Evolutionary conservation across 2,888 invertebrate genomes (phyloP).

Genomic region (Rosalia funebris): DNA sequence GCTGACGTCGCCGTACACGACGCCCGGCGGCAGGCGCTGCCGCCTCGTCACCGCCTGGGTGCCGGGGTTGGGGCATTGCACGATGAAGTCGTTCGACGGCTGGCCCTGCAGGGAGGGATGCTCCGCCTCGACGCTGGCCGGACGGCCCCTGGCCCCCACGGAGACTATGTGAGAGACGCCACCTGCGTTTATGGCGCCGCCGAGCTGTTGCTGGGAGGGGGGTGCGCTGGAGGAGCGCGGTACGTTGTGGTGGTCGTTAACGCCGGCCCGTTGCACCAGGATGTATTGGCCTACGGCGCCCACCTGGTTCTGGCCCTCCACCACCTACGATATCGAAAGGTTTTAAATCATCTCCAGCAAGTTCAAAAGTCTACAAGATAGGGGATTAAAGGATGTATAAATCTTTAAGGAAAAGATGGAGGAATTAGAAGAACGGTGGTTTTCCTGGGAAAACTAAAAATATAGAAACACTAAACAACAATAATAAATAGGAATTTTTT

Average conservation of each 20-base stretch:
- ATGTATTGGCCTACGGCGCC: slow-evolving; percentile 82
- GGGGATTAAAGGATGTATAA: no score
- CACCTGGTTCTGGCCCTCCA: slow-evolving; percentile 70
- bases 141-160: slow-evolving; percentile 65
- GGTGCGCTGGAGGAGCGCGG: slow-evolving; percentile 89
- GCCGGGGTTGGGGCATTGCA: slow-evolving; percentile 65
- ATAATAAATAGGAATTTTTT: no score
- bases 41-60: slow-evolving; percentile 66
- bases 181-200: slow-evolving; percentile 54
- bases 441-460: no score
- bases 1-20: slow-evolving; percentile 63
- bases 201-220: slow-evolving; percentile 67
- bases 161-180: slow-evolving; percentile 56
- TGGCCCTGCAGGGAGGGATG: slow-evolving; percentile 45
- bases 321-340: slow-evolving; percentile 63
- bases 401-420: no score
- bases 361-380: no score
- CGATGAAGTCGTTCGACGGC: slow-evolving; percentile 54
- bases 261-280: slow-evolving; percentile 77
- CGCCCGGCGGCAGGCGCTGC: slow-evolving; percentile 61
- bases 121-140: slow-evolving; percentile 73
- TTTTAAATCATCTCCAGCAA: no score
- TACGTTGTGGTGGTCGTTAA: slow-evolving; percentile 67
- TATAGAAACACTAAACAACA: no score
- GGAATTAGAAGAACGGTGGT: no score